Base-by-base conservation (phyloP, 2,113 vertebrate species). In the Ophiodon elongatus region DNA sequence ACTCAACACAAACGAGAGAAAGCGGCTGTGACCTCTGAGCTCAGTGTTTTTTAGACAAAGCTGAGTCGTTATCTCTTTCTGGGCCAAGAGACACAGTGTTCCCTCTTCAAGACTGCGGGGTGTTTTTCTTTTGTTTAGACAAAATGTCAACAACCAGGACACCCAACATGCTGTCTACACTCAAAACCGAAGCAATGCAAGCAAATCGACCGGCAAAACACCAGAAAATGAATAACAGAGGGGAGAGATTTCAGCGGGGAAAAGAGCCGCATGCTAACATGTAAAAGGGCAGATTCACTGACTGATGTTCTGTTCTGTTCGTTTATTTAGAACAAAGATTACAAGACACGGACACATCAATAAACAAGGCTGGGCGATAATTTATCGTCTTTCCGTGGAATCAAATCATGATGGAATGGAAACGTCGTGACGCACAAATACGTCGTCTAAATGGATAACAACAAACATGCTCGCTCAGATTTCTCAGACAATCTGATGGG, bases 111-210 rank as follows among this genome's bases (percentile, higher is more conserved):
- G 67, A 41, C 50, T 19, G 47, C 54, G 31, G 25, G 87, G 45
- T 27, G 2, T 54, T 41, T 84, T 76, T 70, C 52, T 54, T 73
- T 27, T 19, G 31, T 11, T 23, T 2, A 52, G 29, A 72, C 17
- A 65, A 62, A 60, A 68, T 47, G 68, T n/a, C 31, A 85, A 83
- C 77, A 79, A 74, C 15, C 25, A 88, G 74, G 79, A 79, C 52
- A 35, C 29, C 64, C 54, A 43, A 54, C 54, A 31, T n/a, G 17
- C 11, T 57, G 27, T 82, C 83, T 77, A 56, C 39, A 82, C n/a
- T 75, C 19, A 47, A 43, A 70, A 43, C 62, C 41, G 56, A 87
- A 63, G 15, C 17, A 8, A 27, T 17, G 64, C 27, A 29, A 47
- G 19, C 23, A 1, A 25, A 21, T 2, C 0, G 11, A 33, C 15